Base-by-base conservation (phyloP, 2,888 invertebrate species). In the Cantharis nigra region DNA sequence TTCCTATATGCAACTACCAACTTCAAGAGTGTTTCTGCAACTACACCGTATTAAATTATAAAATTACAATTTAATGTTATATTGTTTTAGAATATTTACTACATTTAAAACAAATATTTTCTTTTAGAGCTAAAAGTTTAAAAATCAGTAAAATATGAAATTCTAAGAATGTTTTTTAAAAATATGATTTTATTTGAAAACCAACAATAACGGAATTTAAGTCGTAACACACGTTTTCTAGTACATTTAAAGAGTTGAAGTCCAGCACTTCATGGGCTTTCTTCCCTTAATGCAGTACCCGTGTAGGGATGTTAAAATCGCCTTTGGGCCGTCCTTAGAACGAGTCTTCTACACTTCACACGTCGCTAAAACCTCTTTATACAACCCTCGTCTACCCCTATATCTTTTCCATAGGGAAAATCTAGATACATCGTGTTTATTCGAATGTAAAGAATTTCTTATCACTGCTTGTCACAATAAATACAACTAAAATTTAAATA, bases 261-360 rank as follows among this genome's bases (percentile, higher is more conserved):
- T 79, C 78, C 78, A 74, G 76, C 76, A 74, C 74, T 79, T 74
- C 78, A 72, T 76, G 78, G 85, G 86, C 86, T 85, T 86, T 86
- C 86, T 87, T 87, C 80, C 84, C 84, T 85, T 88, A 88, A 88
- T 88, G 88, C 88, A 88, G 85, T 85, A 88, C 86, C 83, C 88
- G 87, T 88, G 88, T 88, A 85, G 87, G 86, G 87, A 86, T 84
- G 85, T 83, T 83, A 84, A 87, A 88, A 88, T 88, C 87, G 87
- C 88, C 87, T 88, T 88, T 87, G 87, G 88, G 87, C 83, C 85
- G 83, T 83, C 84, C 83, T 81, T 80, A 82, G 85, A 84, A 84
- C 85, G 85, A 85, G 83, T 83, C 84, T 83, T 82, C 84, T 80
- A 82, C 83, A 83, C 82, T 82, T 80, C 80, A 81, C 84, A 84